These are phyloP conservation scores for Polyodon spathula DNA, from an alignment of 2,113 vertebrate genomes.

Conservation along the genomic window DNA sequence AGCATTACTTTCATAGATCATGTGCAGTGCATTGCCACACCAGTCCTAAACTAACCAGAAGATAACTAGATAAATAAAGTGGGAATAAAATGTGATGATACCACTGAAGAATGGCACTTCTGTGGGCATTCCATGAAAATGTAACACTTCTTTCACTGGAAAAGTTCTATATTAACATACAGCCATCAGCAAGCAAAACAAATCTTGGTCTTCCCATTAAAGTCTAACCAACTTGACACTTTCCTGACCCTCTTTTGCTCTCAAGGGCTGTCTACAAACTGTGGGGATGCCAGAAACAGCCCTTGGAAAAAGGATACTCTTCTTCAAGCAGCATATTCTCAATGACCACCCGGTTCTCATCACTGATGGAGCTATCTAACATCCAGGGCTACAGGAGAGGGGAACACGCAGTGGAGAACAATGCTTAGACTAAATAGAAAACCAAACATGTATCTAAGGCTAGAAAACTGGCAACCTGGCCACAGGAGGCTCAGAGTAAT, in stretches of 20 bases:
- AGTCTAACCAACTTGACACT: no score
- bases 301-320: slow-evolving; percentile 72
- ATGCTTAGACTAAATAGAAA: neutral
- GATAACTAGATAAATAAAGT: slow-evolving; percentile 13
- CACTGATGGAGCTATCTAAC: slow-evolving; percentile 83
- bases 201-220: no score
- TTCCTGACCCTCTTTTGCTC: no score
- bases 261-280: no score
- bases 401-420: slow-evolving; percentile 1
- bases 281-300: neutral
- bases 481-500: neutral
- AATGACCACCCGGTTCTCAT: slow-evolving; percentile 83
- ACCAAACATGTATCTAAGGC: neutral
- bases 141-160: no score
- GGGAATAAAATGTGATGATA: no score
- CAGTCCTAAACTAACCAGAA: slow-evolving; percentile 16
- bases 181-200: no score
- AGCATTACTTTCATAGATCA: no score
- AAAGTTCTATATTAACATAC: no score
- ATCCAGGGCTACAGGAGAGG: slow-evolving; percentile 74
- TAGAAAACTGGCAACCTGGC: neutral
- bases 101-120: neutral
- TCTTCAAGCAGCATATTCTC: slow-evolving; percentile 94
- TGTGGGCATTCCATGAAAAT: neutral
- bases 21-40: no score